These are phyloP conservation scores for Loriculus beryllinus DNA, from an alignment of 2,797 vertebrate species.

Conservation along the genomic window DNA sequence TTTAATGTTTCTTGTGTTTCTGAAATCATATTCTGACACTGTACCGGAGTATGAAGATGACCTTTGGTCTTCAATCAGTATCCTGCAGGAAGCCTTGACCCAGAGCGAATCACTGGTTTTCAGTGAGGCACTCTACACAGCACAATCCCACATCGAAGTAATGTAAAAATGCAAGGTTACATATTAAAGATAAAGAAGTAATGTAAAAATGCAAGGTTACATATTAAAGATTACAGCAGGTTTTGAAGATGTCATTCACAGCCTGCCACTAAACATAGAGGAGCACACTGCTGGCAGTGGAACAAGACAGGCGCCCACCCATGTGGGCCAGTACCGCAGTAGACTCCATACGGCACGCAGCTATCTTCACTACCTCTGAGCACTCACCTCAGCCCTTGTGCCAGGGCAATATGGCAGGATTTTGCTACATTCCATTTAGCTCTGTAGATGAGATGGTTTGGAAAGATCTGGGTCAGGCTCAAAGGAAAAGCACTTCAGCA, in stretches of 20 bases:
- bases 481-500: constrained; percentile 47
- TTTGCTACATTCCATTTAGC: background rate
- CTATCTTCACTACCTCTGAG: accelerated
- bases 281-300: background rate
- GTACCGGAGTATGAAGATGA: background rate
- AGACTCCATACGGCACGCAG: background rate
- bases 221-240: background rate
- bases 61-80: background rate
- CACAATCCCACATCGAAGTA: background rate
- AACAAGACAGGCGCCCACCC: background rate
- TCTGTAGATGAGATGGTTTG: background rate
- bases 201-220: background rate
- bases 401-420: background rate
- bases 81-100: background rate
- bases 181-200: background rate
- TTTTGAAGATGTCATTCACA: background rate
- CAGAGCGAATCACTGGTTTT: background rate
- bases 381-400: background rate
- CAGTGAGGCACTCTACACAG: accelerated
- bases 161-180: background rate
- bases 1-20: background rate
- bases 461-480: constrained; percentile 63
- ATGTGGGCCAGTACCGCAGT: background rate
- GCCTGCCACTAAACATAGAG: background rate
- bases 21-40: background rate